Evolutionary conservation across 2,888 invertebrate species (phyloP), one percentile per base, ranked within the genome.

Genomic region (Mesorhabditis spiculigera): DNA sequence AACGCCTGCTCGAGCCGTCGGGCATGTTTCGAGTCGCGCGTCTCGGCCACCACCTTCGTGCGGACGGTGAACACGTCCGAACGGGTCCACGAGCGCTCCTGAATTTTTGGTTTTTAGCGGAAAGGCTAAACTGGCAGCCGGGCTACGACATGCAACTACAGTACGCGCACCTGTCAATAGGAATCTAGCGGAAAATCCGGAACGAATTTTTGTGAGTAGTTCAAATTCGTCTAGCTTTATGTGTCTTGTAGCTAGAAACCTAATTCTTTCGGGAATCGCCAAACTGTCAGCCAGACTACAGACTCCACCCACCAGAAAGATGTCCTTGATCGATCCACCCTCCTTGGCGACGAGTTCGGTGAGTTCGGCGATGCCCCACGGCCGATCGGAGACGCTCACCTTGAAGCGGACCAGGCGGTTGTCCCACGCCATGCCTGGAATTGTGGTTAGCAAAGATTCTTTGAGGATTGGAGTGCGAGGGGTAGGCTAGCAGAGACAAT

Each of bases 51-150:
- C 28, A 93, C 92, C 87, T 93, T 78, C 28, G 80, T 80, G 10
- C 77, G 71, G 28, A 83, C 83, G n/a, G 90, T 90, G 86, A 93
- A 94, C 69, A 95, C 92, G 86, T 95, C 94, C 5, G 91, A 90
- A 73, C 91, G 91, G 10, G 95, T 90, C 93, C 94, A 95, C 4
- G 95, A 94, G 66, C 95, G 90, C 86, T 95, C 95, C 86, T 95
- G 94, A 87, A 93, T 91, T 73, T 8, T 13, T 6, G 13, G 16
- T 5, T 43, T 43, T 65, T 13, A 2, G 10, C 63, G 58, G n/a
- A 58, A 13, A 58, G 10, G 10, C n/a, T 58, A 58, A 58, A 58
- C n/a, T 13, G 10, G 10, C 58, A n/a, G 58, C n/a, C 10, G 2
- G 10, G 3, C 58, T 10, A 58, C 58, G n/a, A 58, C 28, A 28